Percentiles rank a stretch among this genome's conserved stretches.
Evolutionary conservation across 2,888 invertebrate genomes (phyloP).

Genomic region (Stictocephala bisonia): DNA sequence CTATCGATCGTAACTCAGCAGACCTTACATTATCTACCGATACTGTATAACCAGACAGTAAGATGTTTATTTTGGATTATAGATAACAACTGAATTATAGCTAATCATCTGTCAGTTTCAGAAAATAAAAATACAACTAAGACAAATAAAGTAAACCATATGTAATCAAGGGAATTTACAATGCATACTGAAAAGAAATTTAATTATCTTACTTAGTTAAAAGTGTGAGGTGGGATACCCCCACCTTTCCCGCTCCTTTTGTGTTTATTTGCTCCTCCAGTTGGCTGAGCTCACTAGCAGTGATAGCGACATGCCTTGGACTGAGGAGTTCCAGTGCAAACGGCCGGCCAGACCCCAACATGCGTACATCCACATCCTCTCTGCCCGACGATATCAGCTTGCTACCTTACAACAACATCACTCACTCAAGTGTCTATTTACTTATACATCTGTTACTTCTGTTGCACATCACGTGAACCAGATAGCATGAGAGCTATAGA

Average conservation of each 20-base stretch:
- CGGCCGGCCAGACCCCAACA: conserved; percentile 91
- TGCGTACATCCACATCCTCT: conserved; percentile 97
- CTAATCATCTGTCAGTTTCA: no score
- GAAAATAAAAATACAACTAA: no score
- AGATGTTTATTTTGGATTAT: no score
- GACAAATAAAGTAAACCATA: no score
- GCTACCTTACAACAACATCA: conserved; percentile 50
- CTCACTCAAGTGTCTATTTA: background rate
- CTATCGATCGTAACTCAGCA: no score
- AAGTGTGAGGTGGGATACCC: conserved; percentile 73
- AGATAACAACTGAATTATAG: no score
- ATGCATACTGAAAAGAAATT: no score
- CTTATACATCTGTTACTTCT: background rate
- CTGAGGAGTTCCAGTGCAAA: conserved; percentile 89
- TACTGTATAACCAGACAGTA: no score
- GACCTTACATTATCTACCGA: no score
- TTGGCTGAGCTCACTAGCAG: conserved; percentile 66
- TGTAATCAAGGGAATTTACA: no score
- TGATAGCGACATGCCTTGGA: conserved; percentile 70
- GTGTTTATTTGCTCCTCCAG: conserved; percentile 72
- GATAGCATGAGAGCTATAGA: no score
- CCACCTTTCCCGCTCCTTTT: conserved; percentile 63
- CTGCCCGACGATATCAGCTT: conserved; percentile 91
- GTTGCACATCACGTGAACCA: background rate
- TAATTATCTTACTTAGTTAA: conserved; percentile 70